phyloP scores from a whole-genome alignment of 2,797 vertebrate genomes.

The Rhabdomys pumilio region DNA sequence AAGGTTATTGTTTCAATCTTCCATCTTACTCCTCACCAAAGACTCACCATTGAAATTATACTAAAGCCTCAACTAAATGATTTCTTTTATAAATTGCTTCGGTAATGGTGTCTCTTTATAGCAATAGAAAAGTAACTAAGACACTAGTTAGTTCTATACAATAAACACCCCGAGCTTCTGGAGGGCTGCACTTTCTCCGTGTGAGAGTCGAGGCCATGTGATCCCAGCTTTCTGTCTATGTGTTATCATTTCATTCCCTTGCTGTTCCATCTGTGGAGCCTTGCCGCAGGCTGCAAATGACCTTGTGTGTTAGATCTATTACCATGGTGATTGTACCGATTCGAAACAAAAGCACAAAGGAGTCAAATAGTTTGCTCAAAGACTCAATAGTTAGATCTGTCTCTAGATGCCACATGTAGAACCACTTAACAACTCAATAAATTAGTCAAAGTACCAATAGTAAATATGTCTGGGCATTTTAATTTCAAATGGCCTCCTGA shows the following conservation, averaged over 20 bases:
- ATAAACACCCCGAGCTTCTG: background rate
- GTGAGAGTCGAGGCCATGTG: background rate
- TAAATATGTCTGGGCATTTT: background rate
- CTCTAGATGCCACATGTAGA: background rate
- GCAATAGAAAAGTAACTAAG: background rate
- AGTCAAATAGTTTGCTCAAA: background rate
- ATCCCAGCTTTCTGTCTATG: background rate
- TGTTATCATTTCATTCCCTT: background rate
- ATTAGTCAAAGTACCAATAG: background rate
- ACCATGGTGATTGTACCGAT: background rate
- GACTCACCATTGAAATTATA: background rate
- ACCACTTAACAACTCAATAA: background rate
- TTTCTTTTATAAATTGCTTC: background rate
- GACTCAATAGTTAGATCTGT: background rate
- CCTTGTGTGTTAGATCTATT: background rate
- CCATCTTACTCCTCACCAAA: background rate
- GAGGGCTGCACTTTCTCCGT: background rate
- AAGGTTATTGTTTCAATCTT: background rate
- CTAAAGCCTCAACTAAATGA: background rate
- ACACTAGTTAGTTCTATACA: background rate
- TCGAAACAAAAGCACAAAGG: conserved; percentile 18
- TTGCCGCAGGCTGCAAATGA: background rate
- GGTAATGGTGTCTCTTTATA: background rate
- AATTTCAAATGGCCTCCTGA: conserved; percentile 7
- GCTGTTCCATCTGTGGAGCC: background rate